Evolutionary conservation across 2,797 vertebrate species (phyloP), one percentile per base, ranked within the genome.

Genomic region (Takifugu ocellatus): DNA sequence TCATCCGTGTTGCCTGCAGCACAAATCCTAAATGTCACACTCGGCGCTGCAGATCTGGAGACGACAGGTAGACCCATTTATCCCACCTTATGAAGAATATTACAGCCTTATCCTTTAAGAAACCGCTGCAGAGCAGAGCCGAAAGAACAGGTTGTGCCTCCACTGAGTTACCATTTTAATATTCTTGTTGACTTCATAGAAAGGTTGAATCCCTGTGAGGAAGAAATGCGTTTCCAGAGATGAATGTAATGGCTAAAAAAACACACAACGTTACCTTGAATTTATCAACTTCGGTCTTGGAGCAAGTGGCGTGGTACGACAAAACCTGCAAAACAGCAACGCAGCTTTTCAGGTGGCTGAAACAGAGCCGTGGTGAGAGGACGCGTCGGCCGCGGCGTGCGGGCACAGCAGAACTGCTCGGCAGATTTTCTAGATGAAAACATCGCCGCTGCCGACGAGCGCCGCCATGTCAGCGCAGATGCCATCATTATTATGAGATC

Each of bases 241-340:
- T 44, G 43, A 59, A 61, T 36, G 53, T 49, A 48, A 50, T 55
- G 25, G 63, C 45, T 39, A 39, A 39, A 31, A 43, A 59, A 55
- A 4, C 4, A 25, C 47, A 33, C 36, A 39, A 10, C 31, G 83
- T 92, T 93, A 99, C 97, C 97, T 99, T 99, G 85, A 99, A 97
- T 91, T 96, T 99, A 90, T 99, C 97, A 61, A 99, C 97, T 92
- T 99, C 97, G 42, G 94, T 92, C 91, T 98, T 99, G 12, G 95
- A 97, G 88, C 97, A 98, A 4, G 97, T 99, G 63, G 97, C 97
- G 43, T 99, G 97, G 73, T 99, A 99, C 50, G 97, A 99, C 62
- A 99, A 91, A 54, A 99, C 95, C 97, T 99, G 90, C 24, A 66
- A 77, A 73, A 80, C 56, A 82, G 81, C 54, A 26, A 74, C 54